Evolutionary conservation across 2,888 invertebrate species (phyloP).

Genomic region (Agrilus biguttatus): DNA sequence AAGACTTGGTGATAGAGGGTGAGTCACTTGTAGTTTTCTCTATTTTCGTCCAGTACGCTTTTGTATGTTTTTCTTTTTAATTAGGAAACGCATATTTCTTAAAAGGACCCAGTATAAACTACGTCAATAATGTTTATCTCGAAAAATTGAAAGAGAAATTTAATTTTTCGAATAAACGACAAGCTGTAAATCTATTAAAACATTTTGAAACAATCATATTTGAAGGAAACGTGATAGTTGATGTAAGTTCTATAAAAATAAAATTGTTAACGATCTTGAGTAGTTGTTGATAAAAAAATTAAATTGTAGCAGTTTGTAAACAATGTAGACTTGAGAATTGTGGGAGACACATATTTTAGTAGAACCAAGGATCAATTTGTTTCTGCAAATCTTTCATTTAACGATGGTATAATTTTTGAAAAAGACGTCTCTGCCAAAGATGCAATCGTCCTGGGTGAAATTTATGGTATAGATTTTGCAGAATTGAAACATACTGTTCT

Average conservation of each 20-base stretch:
- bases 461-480: conserved; percentile 27
- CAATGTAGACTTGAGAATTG: conserved; percentile 30
- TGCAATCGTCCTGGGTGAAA: conserved; percentile 22
- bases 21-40: conserved; percentile 7
- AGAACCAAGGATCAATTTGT: conserved; percentile 34
- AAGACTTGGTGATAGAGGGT: conserved; percentile 25
- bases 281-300: not conserved
- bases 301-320: conserved; percentile 33
- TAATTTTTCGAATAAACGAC: conserved; percentile 35
- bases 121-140: conserved; percentile 28
- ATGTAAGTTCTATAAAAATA: conserved; percentile 17
- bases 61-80: not conserved
- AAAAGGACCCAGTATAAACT: conserved; percentile 28
- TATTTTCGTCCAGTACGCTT: not conserved
- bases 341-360: conserved; percentile 38
- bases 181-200: conserved; percentile 18
- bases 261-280: conserved; percentile 4
- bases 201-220: conserved; percentile 23
- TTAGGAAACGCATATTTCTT: conserved; percentile 31
- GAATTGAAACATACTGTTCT: conserved; percentile 30
- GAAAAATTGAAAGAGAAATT: conserved; percentile 24
- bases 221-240: conserved; percentile 18
- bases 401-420: conserved; percentile 26
- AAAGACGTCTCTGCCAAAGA: conserved; percentile 22
- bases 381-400: conserved; percentile 29